A percentile compares a stretch with the other conserved stretches of the same genome.
Evolutionary conservation across 1,140 invertebrate genomes (phyloP).

Genomic region (Thaumatotibia leucotreta): DNA sequence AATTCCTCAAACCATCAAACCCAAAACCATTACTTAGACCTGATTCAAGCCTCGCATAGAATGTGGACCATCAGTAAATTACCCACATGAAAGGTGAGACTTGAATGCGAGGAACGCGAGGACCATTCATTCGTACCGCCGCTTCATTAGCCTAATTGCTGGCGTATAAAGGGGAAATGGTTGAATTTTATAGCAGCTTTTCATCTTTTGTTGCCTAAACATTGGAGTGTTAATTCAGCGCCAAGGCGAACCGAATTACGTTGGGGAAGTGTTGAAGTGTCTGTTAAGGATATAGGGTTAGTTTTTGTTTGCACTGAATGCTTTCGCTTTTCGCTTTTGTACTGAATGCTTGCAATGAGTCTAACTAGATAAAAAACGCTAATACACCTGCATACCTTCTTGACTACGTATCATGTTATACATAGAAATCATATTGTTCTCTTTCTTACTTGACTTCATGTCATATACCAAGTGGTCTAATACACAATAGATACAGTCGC

Average conservation of each 20-base stretch:
- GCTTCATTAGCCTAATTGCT: conserved; percentile 73
- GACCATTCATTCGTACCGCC: conserved; percentile 57
- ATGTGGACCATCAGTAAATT: conserved; percentile 59
- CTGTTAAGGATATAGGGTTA: not conserved
- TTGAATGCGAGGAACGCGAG: conserved; percentile 56
- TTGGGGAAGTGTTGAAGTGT: not conserved
- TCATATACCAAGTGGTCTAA: too few species aligned
- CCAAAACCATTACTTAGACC: conserved; percentile 27
- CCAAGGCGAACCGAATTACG: conserved; percentile 14
- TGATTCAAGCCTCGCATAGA: conserved; percentile 44
- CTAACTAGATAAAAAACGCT: not conserved
- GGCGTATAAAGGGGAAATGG: conserved; percentile 63
- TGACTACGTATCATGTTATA: too few species aligned
- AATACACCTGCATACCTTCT: too few species aligned
- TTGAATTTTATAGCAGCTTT: conserved; percentile 68
- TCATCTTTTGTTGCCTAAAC: conserved; percentile 68
- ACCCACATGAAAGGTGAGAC: conserved; percentile 67
- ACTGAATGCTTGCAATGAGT: not conserved
- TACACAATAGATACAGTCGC: too few species aligned
- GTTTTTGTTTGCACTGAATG: conserved; percentile 8
- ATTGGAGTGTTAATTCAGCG: conserved; percentile 36
- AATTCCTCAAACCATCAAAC: conserved; percentile 7
- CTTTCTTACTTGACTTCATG: too few species aligned
- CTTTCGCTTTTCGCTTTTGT: conserved; percentile 11
- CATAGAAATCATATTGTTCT: too few species aligned